Percentiles rank a stretch among this genome's conserved stretches.
Evolutionary conservation across 1,140 invertebrate species (phyloP).

Genomic region (Trichonephila clavata): DNA sequence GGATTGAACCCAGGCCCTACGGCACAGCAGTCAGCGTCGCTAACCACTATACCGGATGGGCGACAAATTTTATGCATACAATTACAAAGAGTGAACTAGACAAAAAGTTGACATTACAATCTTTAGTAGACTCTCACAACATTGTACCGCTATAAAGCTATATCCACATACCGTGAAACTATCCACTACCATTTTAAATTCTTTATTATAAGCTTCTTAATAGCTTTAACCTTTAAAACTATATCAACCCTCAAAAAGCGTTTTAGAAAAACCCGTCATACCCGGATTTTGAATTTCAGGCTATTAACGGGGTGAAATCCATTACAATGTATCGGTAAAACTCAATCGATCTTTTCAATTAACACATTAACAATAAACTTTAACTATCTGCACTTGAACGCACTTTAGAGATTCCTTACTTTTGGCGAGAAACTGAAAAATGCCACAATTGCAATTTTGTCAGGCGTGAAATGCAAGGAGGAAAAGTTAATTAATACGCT

Average conservation of each 20-base stretch:
- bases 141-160: not conserved
- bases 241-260: too few species aligned
- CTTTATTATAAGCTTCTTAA: not conserved
- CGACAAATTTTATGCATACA: too few species aligned
- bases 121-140: too few species aligned
- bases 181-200: not conserved
- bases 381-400: not conserved
- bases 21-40: too few species aligned
- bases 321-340: not conserved
- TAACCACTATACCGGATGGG: too few species aligned
- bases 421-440: not conserved
- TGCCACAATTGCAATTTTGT: constrained; percentile 9
- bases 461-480: not conserved
- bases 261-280: not conserved
- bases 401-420: not conserved
- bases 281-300: not conserved
- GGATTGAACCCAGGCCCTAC: too few species aligned
- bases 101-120: not conserved
- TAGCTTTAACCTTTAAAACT: not conserved
- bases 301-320: not conserved
- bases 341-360: constrained; percentile 31
- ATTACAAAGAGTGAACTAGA: not conserved
- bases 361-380: not conserved
- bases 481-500: constrained; percentile 61
- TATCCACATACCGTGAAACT: not conserved